Evolutionary conservation across 1,140 invertebrate species (phyloP).

Genomic region (Leptinotarsa defecta): DNA sequence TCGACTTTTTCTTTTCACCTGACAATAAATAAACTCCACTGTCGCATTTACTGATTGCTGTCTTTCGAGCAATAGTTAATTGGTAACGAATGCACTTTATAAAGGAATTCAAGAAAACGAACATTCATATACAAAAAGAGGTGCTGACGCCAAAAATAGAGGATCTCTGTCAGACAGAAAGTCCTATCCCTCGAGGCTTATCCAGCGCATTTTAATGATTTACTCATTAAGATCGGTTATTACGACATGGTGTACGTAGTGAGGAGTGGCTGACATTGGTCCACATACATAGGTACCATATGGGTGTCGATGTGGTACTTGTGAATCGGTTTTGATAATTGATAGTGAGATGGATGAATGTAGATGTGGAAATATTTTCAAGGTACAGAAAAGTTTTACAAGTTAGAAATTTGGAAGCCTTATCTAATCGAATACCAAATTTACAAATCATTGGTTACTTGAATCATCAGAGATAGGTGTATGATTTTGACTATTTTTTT

Average conservation of each 20-base stretch:
- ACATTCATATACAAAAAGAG: not conserved
- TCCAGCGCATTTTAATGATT: slow-evolving; percentile 1
- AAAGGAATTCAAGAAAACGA: not conserved
- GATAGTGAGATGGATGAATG: too few species aligned
- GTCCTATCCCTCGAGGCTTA: slow-evolving; percentile 8
- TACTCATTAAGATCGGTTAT: slow-evolving; percentile 13
- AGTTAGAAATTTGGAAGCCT: too few species aligned
- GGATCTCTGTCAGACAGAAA: slow-evolving; percentile 12
- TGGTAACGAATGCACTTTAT: not conserved
- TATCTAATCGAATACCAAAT: too few species aligned
- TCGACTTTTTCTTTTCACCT: not conserved
- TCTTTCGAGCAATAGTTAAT: not conserved
- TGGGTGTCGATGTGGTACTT: slow-evolving; percentile 24
- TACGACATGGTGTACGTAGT: slow-evolving; percentile 3
- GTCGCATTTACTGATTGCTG: not conserved
- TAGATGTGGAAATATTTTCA: too few species aligned
- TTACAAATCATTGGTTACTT: too few species aligned
- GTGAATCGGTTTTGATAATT: too few species aligned
- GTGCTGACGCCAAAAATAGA: slow-evolving; percentile 3
- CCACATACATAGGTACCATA: slow-evolving; percentile 33
- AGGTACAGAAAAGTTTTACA: too few species aligned
- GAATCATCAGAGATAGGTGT: too few species aligned
- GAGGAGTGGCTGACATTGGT: slow-evolving; percentile 38
- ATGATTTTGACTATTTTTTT: too few species aligned
- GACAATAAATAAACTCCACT: not conserved